Base-by-base conservation (phyloP, 2,113 vertebrate genomes). In the Corapipo altera region DNA sequence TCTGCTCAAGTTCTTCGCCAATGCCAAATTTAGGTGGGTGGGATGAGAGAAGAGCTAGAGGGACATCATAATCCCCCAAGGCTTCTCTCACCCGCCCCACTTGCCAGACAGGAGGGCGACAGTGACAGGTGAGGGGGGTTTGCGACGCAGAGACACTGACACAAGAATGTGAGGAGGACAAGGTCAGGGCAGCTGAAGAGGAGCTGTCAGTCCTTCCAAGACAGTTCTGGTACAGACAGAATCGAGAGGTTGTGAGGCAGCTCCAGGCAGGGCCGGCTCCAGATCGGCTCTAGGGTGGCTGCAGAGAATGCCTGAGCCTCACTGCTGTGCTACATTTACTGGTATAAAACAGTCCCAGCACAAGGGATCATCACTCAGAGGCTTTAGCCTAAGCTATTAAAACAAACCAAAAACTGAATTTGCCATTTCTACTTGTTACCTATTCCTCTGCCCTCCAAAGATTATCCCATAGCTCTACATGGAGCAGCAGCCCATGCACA, bases 61-160 rank as follows among this genome's bases (percentile, higher is more conserved):
- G 24, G 57, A 28, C 74, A 52, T 78, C 2, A 0, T 59, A 83
- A 78, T 55, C 85, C 66, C 57, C 30, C 46, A 48, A 7, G 37
- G 58, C 46, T 79, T 44, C 89, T 80, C 54, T 24, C 57, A 39
- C 58, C 66, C 44, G 6, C 44, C 44, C 66, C 18, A 7, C 28
- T 66, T 2, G 1, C 16, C 26, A 80, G 87, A 69, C 18, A 6
- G 33, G 61, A 91, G 76, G 41, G 59, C 2, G 88, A 96, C 95
- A 96, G 97, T 27, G 35, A 91, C 97, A 98, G 97, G 90, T 97
- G 97, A 91, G 65, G 74, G 74, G 69, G 0, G 67, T 72, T 72
- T 66, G 43, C 0, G 2, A 54, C 2, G 10, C 58, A 58, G 55
- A 59, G 44, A 74, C 6, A 8, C 84, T 57, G 75, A 35, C 85